Evolutionary conservation across 2,888 invertebrate genomes (phyloP).

Genomic region (Brachynemurus nebulosus): DNA sequence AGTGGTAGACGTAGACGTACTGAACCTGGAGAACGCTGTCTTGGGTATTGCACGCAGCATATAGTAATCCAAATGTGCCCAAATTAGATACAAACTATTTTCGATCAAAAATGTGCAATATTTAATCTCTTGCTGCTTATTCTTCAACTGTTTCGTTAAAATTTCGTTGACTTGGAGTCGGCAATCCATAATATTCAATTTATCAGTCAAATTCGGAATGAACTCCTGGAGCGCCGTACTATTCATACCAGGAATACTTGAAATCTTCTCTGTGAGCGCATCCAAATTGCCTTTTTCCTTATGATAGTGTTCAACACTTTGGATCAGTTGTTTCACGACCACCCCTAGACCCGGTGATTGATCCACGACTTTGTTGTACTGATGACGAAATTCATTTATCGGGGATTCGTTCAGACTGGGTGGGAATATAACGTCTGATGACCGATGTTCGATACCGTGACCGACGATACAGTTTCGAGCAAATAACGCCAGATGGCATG

Average conservation of each 20-base stretch:
- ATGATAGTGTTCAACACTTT: constrained; percentile 39
- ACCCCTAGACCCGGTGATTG: constrained; percentile 36
- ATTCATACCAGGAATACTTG: constrained; percentile 37
- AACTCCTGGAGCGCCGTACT: constrained; percentile 42
- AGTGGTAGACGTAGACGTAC: background rate
- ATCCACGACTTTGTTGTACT: constrained; percentile 24
- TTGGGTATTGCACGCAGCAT: constrained; percentile 45
- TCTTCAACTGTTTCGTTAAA: constrained; percentile 36
- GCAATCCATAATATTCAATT: constrained; percentile 24
- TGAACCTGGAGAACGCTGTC: constrained; percentile 23
- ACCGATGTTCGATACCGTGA: constrained; percentile 37
- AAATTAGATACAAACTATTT: constrained; percentile 57
- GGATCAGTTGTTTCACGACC: constrained; percentile 40
- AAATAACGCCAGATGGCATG: constrained; percentile 57
- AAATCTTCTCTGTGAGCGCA: constrained; percentile 33
- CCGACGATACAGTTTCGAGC: constrained; percentile 50
- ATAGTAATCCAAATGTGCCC: constrained; percentile 62
- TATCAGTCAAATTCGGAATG: constrained; percentile 25
- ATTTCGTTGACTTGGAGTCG: constrained; percentile 31
- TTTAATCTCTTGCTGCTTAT: constrained; percentile 44
- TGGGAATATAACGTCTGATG: constrained; percentile 38
- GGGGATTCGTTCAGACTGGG: constrained; percentile 33
- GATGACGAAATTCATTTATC: constrained; percentile 21
- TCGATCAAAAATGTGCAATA: constrained; percentile 53
- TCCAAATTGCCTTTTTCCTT: constrained; percentile 35